These are phyloP conservation scores for Periophthalmus modestus DNA, from an alignment of 2,113 vertebrate species.

Conservation along the genomic window DNA sequence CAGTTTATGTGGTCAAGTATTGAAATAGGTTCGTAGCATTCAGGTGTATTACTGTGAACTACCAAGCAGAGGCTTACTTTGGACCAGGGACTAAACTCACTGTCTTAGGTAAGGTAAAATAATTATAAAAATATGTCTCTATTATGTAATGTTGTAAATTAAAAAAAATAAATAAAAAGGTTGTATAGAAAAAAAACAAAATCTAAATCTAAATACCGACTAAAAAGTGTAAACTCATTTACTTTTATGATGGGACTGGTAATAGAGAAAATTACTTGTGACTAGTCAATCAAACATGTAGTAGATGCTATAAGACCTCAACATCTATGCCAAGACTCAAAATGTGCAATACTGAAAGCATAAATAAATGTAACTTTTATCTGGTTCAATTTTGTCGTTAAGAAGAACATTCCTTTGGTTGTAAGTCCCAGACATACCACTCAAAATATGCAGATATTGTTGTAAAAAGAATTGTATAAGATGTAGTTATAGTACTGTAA, in stretches of 20 bases:
- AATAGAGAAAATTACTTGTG: background rate
- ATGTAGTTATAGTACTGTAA: background rate
- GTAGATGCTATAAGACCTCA: too few relatives aligned
- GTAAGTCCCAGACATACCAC: background rate
- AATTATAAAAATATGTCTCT: background rate
- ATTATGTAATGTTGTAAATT: background rate
- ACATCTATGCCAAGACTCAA: too few relatives aligned
- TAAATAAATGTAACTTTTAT: background rate
- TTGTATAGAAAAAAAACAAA: background rate
- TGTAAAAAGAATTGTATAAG: background rate
- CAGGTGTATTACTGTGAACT: constrained; percentile 30
- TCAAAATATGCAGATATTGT: background rate
- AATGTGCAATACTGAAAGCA: background rate
- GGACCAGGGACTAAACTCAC: constrained; percentile 59
- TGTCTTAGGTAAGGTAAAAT: constrained; percentile 54
- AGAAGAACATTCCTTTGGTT: background rate
- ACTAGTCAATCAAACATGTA: background rate
- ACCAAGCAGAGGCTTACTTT: constrained; percentile 39
- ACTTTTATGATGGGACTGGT: background rate
- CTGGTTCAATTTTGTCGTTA: background rate
- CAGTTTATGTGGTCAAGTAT: constrained; percentile 3
- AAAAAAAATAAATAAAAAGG: background rate
- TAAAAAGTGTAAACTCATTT: background rate
- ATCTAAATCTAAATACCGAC: background rate
- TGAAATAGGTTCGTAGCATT: constrained; percentile 25